Base-by-base conservation (phyloP, 1,140 invertebrate genomes). In the Cydia amplana region DNA sequence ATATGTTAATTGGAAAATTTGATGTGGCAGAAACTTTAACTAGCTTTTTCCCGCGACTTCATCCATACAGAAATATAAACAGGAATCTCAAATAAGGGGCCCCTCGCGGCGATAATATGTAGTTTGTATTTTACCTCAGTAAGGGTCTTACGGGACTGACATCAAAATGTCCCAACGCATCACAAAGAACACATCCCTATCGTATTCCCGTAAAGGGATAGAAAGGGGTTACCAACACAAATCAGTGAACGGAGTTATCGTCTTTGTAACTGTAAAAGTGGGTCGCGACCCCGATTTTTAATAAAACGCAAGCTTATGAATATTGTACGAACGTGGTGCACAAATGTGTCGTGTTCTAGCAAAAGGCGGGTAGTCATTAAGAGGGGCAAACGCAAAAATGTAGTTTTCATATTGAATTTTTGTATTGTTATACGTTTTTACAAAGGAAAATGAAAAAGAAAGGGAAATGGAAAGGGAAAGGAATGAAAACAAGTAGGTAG, bases 201-300 rank as follows among this genome's bases (percentile, higher is more conserved):
- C 55, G 18, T 23, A 60, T 60, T 60, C 7, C 55, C 16, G 23
- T 60, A 60, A 60, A 60, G 55, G 55, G 55, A 60, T 60, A 60
- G 55, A 60, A 51, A 60, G 55, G 55, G 55, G 18, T 60, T 60
- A 60, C 65, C 32, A 65, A 28, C 64, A 70, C 28, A 40, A 70
- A 70, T 70, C 28, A 28, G 28, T 40, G 16, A 7, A 32, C 25
- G n/a, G 32, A 70, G 65, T 70, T 70, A 70, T 40, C 28, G 32
- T 40, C 14, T 70, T 40, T 36, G 25, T 65, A 36, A 65, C 63
- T 70, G n/a, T 7, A 70, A 70, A 70, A 70, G 14, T 70, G n/a
- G 65, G 65, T 40, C 65, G n/a, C 65, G 65, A 43, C 65, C 65
- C 32, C 14, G 32, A 70, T 70, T 70, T 70, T 70, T 36, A 18